Conservation (phyloP, 2,113 vertebrate species). For the Neoarius graeffei region DNA sequence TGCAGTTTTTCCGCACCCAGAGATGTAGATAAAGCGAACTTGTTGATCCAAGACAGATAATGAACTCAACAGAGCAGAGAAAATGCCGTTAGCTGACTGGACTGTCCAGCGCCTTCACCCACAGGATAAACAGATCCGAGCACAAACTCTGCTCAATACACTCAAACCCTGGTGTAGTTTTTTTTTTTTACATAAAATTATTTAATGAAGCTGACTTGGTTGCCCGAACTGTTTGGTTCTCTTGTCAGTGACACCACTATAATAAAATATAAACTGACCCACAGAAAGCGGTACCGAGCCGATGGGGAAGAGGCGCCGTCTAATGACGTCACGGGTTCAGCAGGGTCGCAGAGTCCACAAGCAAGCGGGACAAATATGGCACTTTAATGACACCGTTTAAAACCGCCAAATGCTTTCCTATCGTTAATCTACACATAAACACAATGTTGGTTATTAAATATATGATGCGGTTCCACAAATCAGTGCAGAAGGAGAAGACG, state of each 20-base stretch:
- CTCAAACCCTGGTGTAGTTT: not conserved
- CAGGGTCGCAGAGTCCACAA: not conserved
- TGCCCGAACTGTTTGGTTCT: not conserved
- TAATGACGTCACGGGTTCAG: conserved; percentile 32
- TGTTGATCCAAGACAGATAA: not conserved
- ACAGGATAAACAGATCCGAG: too few relatives aligned
- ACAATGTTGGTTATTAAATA: not conserved
- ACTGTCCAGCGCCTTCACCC: not conserved
- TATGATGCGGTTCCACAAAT: not conserved
- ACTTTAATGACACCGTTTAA: not conserved
- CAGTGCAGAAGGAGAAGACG: not conserved
- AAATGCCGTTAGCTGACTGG: not conserved
- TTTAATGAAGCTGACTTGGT: not conserved
- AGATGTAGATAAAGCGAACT: not conserved
- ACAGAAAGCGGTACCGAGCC: not conserved
- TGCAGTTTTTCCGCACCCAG: not conserved
- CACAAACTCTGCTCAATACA: not conserved
- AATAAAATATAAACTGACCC: not conserved
- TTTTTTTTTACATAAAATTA: not conserved
- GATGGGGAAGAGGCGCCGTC: conserved; percentile 65
- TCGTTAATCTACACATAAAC: not conserved
- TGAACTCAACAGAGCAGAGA: not conserved
- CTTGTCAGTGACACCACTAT: not conserved
- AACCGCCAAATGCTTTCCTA: conserved; percentile 11
- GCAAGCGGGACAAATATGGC: not conserved